phyloP scores from a whole-genome alignment of 2,797 vertebrate genomes.

The Ctenochaetus hawaiiensis region DNA sequence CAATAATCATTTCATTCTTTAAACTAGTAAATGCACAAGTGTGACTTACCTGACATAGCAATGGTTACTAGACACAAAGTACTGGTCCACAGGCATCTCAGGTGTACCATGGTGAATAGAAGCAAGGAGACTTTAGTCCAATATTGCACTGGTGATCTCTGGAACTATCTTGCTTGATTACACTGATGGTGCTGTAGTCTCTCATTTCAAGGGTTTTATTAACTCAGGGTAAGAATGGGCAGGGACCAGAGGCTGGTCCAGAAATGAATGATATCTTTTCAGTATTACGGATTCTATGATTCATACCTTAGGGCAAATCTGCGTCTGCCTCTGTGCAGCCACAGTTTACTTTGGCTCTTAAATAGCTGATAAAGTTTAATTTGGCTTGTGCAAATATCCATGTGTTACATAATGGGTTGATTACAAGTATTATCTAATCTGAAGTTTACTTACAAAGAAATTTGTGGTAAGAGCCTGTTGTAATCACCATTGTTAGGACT shows the following conservation, averaged over 20 bases:
- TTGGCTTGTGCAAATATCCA: conserved; percentile 21
- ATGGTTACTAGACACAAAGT: conserved; percentile 33
- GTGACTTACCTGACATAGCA: conserved; percentile 58
- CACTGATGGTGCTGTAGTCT: conserved; percentile 12
- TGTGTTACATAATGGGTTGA: conserved; percentile 6
- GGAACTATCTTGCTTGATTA: not conserved
- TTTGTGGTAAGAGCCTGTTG: not conserved
- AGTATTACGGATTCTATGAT: conserved; percentile 10
- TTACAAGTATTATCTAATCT: conserved; percentile 28
- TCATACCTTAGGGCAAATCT: conserved; percentile 31
- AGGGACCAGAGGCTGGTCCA: conserved; percentile 45
- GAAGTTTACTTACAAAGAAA: not conserved
- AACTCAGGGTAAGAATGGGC: conserved; percentile 28
- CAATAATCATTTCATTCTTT: not conserved
- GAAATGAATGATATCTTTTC: conserved; percentile 44
- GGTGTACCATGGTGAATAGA: conserved; percentile 49
- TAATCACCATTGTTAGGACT: not conserved
- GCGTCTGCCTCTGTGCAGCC: conserved; percentile 24
- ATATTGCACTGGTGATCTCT: conserved; percentile 5
- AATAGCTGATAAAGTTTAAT: not conserved
- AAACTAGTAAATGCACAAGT: not conserved
- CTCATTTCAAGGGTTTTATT: conserved; percentile 42
- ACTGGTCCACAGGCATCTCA: conserved; percentile 23
- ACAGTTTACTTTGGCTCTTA: conserved; percentile 37
- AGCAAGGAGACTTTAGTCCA: not conserved